A percentile compares a stretch with the other conserved stretches of the same genome.
Evolutionary conservation across 64 coral and sea anemone genomes (phyloP).

Genomic region (Exaiptasia diaphana): DNA sequence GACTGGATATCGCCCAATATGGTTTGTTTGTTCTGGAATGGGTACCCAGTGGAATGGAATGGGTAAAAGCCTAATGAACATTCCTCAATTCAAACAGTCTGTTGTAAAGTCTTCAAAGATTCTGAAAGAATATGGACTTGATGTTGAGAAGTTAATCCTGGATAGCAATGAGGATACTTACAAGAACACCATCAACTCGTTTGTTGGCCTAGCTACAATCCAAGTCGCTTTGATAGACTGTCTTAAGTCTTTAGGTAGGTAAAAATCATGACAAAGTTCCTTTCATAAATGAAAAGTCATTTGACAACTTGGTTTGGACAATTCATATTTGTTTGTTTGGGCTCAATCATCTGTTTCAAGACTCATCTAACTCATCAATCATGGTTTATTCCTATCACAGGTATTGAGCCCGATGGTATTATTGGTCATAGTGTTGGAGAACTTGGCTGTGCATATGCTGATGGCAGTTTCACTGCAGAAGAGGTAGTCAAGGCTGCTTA

Average conservation of each 20-base stretch:
- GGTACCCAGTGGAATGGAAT: conserved; percentile 84
- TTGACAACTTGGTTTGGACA: too few relatives aligned
- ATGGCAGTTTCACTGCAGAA: conserved; percentile 74
- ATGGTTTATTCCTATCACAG: too few relatives aligned
- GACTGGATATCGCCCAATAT: conserved; percentile 25
- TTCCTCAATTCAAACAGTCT: conserved; percentile 59
- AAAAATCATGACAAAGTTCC: neutral
- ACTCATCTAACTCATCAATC: too few relatives aligned
- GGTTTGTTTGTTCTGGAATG: conserved; percentile 86
- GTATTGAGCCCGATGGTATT: conserved; percentile 71
- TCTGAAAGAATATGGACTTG: conserved; percentile 55
- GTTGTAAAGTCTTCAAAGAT: conserved; percentile 48
- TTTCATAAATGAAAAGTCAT: too few relatives aligned
- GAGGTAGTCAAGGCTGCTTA: conserved; percentile 78
- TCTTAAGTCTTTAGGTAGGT: conserved; percentile 46
- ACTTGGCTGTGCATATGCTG: conserved; percentile 82
- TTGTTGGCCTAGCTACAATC: conserved; percentile 75
- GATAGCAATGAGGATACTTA: conserved; percentile 62
- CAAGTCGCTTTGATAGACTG: conserved; percentile 79
- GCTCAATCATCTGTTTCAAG: too few relatives aligned
- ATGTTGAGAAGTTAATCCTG: conserved; percentile 58
- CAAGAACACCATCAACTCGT: conserved; percentile 62
- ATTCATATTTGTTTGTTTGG: too few relatives aligned
- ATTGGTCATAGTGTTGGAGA: conserved; percentile 84
- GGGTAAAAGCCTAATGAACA: conserved; percentile 71